A percentile compares a stretch with the other conserved stretches of the same genome.
Conservation (phyloP, 2,888 invertebrate species). For the Campopleginae sp. region DNA sequence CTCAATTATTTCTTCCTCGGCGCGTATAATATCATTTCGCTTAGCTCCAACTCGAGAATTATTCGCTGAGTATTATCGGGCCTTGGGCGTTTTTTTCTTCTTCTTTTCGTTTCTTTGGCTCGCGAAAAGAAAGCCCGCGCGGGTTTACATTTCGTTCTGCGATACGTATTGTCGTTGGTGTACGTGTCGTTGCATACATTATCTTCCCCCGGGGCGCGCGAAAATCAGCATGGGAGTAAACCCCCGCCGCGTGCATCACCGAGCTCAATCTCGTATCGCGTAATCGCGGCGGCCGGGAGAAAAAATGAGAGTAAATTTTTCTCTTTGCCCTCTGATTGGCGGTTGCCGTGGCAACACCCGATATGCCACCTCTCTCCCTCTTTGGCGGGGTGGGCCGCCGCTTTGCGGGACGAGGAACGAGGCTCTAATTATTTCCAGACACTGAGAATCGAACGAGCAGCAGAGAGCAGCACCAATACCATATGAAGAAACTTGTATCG, state of each 20-base stretch:
- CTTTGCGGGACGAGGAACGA: slow-evolving; percentile 68
- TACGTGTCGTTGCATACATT: slow-evolving; percentile 84
- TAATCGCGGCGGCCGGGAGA: neutral
- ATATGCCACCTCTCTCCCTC: slow-evolving; percentile 55
- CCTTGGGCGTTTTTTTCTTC: too few relatives aligned
- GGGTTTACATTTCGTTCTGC: slow-evolving; percentile 68
- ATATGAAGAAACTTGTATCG: neutral
- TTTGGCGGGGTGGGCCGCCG: slow-evolving; percentile 18
- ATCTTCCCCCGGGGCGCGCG: slow-evolving; percentile 73
- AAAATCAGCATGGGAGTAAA: slow-evolving; percentile 16
- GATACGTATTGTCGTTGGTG: slow-evolving; percentile 78
- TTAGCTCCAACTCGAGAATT: too few relatives aligned
- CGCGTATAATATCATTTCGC: too few relatives aligned
- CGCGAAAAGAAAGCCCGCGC: too few relatives aligned
- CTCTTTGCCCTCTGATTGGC: slow-evolving; percentile 84
- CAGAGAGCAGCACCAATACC: slow-evolving; percentile 55
- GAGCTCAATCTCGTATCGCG: too few relatives aligned
- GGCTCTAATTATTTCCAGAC: slow-evolving; percentile 85
- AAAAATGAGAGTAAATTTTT: slow-evolving; percentile 79
- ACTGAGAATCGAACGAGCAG: slow-evolving; percentile 84
- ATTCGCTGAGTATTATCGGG: too few relatives aligned
- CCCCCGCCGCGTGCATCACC: slow-evolving; percentile 51
- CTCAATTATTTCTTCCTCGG: too few relatives aligned
- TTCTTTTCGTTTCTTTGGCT: too few relatives aligned
- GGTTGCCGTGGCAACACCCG: slow-evolving; percentile 84